phyloP scores from a whole-genome alignment of 2,113 vertebrate species.

The Morone saxatilis region DNA sequence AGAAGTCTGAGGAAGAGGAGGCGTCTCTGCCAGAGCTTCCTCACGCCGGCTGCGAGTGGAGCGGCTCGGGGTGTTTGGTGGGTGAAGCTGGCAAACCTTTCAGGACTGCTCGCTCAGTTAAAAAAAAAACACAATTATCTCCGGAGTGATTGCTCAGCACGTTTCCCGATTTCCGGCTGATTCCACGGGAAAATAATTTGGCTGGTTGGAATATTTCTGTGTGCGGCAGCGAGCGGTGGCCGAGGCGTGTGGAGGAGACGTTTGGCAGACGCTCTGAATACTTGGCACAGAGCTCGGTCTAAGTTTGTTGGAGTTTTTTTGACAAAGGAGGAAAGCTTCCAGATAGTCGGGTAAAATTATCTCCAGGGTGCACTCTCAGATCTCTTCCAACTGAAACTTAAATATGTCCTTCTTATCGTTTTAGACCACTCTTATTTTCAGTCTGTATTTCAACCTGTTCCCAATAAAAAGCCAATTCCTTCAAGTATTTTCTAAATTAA shows the following conservation, averaged over 20 bases:
- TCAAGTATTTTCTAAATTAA: background rate
- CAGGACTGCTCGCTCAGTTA: conserved; percentile 5
- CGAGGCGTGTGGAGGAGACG: conserved; percentile 26
- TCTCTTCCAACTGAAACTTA: background rate
- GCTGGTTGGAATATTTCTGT: conserved; percentile 40
- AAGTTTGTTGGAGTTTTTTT: conserved; percentile 47
- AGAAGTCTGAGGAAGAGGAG: conserved; percentile 35
- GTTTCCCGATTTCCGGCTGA: conserved; percentile 56
- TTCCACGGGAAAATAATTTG: conserved; percentile 45
- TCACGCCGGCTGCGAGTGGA: background rate
- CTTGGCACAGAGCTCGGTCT: conserved; percentile 5
- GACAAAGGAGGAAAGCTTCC: conserved; percentile 18
- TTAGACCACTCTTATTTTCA: no score
- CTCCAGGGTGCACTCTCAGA: background rate
- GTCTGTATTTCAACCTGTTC: background rate
- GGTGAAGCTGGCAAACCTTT: conserved; percentile 36
- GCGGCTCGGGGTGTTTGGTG: conserved; percentile 3
- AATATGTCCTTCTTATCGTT: background rate
- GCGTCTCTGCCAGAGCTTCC: background rate
- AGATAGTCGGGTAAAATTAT: background rate
- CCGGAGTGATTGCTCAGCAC: conserved; percentile 52
- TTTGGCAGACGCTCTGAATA: conserved; percentile 45
- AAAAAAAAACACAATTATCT: conserved; percentile 48
- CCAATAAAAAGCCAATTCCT: background rate
- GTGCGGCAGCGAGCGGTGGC: conserved; percentile 17